phyloP scores from a whole-genome alignment of 2,113 vertebrate species.

The Trichomycterus rosablanca region DNA sequence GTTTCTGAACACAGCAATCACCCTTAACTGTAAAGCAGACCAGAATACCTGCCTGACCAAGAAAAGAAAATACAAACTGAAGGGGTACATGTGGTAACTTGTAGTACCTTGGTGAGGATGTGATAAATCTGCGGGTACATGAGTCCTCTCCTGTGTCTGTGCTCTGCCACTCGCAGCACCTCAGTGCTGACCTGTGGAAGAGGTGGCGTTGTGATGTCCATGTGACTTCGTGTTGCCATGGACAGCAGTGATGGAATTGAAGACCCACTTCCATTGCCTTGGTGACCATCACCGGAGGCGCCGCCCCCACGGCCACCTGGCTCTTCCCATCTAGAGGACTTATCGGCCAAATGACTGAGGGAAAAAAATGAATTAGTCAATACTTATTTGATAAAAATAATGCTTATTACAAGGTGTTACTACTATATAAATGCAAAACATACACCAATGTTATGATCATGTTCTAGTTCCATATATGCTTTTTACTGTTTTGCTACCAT shows the following conservation, averaged over 20 bases:
- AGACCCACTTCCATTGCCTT: slow-evolving; percentile 70
- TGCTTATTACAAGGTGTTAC: no score
- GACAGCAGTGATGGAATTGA: slow-evolving; percentile 87
- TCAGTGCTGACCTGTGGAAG: slow-evolving; percentile 85
- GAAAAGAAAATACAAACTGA: no score
- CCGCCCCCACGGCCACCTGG: slow-evolving; percentile 61
- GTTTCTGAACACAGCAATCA: no score
- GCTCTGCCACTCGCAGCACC: slow-evolving; percentile 85
- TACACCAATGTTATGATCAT: no score
- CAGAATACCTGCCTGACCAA: no score
- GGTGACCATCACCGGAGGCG: slow-evolving; percentile 63
- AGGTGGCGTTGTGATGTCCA: slow-evolving; percentile 89
- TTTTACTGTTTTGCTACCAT: no score
- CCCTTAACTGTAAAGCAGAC: no score
- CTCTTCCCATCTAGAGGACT: slow-evolving; percentile 76
- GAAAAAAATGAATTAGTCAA: not conserved
- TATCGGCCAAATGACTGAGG: slow-evolving; percentile 75
- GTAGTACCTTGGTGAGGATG: slow-evolving; percentile 83
- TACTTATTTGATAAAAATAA: no score
- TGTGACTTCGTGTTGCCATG: slow-evolving; percentile 87
- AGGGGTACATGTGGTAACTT: no score
- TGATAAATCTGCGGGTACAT: slow-evolving; percentile 92
- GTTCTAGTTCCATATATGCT: no score
- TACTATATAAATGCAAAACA: no score
- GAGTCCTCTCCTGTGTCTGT: slow-evolving; percentile 84